These are phyloP conservation scores for Hepsetus odoe DNA, from an alignment of 2,113 vertebrate genomes.

Conservation along the genomic window DNA sequence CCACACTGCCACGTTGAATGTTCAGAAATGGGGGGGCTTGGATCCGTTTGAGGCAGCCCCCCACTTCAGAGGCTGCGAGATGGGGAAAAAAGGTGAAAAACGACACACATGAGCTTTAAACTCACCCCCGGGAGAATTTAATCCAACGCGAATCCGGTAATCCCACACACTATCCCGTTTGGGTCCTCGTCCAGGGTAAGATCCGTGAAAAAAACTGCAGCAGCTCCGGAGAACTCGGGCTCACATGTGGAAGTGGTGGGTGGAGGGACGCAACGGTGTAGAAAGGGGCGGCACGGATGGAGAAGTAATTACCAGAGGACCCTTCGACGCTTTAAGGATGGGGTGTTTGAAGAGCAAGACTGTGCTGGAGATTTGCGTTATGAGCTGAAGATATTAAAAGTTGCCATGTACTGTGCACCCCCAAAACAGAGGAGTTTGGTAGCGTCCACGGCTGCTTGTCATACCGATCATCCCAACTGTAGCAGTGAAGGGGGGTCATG, in stretches of 20 bases:
- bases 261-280: conserved; percentile 41
- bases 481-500: conserved; percentile 35
- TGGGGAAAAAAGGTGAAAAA: background rate
- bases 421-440: conserved; percentile 61
- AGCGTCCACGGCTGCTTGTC: conserved; percentile 72
- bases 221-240: conserved; percentile 50
- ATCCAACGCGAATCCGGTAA: conserved; percentile 21
- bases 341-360: background rate
- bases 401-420: background rate
- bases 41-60: background rate
- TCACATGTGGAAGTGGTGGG: conserved; percentile 67
- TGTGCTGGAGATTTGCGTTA: background rate
- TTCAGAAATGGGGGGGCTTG: conserved; percentile 14
- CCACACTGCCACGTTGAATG: conserved; percentile 37
- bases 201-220: background rate
- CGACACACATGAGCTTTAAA: background rate
- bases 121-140: conserved; percentile 39
- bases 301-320: background rate
- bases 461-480: conserved; percentile 68
- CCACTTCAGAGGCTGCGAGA: background rate
- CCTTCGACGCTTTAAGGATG: background rate
- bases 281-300: conserved; percentile 19
- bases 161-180: too few relatives aligned
- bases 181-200: background rate
- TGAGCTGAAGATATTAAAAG: background rate